Percentiles rank a stretch among this genome's conserved stretches.
Evolutionary conservation across 92 coral and sea anemone species (phyloP).

Genomic region (Metridium senile): DNA sequence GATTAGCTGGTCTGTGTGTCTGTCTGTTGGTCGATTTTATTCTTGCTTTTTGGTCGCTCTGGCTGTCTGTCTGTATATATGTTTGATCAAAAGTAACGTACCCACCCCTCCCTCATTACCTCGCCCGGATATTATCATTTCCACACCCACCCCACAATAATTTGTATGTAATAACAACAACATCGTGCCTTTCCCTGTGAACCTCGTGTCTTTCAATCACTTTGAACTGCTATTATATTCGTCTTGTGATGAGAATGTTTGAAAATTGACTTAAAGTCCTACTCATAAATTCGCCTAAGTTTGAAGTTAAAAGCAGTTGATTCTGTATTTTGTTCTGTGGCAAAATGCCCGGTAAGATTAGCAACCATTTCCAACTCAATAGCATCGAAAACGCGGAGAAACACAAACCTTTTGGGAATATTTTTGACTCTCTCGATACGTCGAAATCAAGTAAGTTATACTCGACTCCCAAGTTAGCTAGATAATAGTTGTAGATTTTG

Average conservation of each 20-base stretch:
- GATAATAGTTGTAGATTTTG: too few relatives aligned
- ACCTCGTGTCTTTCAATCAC: neutral
- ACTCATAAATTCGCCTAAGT: neutral
- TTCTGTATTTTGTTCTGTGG: neutral
- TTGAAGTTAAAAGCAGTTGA: neutral
- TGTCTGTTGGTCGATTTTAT: too few relatives aligned
- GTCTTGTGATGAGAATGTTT: too few relatives aligned
- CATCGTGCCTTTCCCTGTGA: conserved; percentile 3
- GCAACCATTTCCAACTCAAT: neutral
- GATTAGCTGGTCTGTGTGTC: too few relatives aligned
- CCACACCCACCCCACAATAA: conserved; percentile 15
- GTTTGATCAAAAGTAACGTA: neutral
- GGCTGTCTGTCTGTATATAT: too few relatives aligned
- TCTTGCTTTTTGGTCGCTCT: too few relatives aligned
- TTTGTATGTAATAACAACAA: neutral
- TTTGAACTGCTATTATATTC: neutral
- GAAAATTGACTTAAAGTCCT: too few relatives aligned
- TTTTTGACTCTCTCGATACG: neutral
- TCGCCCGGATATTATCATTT: neutral
- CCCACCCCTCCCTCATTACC: conserved; percentile 26
- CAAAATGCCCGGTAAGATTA: conserved; percentile 29
- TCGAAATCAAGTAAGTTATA: conserved; percentile 6
- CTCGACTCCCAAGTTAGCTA: too few relatives aligned
- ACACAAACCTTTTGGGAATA: conserved; percentile 3
- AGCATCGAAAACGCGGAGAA: conserved; percentile 1